A percentile compares a stretch with the other conserved stretches of the same genome.
phyloP scores from a whole-genome alignment of 2,888 invertebrate species.

The Alsophila aescularia region DNA sequence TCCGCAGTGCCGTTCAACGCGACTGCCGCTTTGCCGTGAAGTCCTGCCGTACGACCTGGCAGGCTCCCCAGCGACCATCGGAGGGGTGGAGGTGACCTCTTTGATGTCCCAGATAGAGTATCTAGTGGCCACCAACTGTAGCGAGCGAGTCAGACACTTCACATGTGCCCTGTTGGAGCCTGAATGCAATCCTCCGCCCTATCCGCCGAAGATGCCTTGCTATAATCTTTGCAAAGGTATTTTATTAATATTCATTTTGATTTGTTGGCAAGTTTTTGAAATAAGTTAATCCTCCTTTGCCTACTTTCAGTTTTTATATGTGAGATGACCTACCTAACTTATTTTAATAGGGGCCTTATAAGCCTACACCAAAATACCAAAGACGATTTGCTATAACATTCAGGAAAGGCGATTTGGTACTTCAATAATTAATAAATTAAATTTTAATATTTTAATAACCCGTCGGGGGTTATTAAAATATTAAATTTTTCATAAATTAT shows the following conservation, averaged over 20 bases:
- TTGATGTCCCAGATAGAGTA: slow-evolving; percentile 84
- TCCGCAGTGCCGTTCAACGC: slow-evolving; percentile 80
- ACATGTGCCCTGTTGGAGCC: slow-evolving; percentile 87
- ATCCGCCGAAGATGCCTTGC: slow-evolving; percentile 86
- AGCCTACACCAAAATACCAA: background rate
- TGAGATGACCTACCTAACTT: background rate
- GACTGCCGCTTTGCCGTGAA: slow-evolving; percentile 83
- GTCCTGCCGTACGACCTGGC: slow-evolving; percentile 88
- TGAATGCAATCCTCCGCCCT: slow-evolving; percentile 86
- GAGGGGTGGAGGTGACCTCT: slow-evolving; percentile 63
- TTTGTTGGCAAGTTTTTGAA: background rate
- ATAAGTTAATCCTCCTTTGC: background rate
- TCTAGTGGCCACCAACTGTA: slow-evolving; percentile 86
- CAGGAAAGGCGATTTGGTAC: background rate
- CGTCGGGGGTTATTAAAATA: too few species aligned
- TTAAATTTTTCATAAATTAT: too few species aligned
- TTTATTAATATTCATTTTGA: too few species aligned
- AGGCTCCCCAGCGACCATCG: slow-evolving; percentile 72
- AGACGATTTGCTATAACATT: background rate
- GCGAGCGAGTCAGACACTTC: slow-evolving; percentile 85
- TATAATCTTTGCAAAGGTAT: slow-evolving; percentile 87
- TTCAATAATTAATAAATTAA: background rate
- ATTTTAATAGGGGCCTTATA: background rate
- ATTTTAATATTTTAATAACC: too few species aligned
- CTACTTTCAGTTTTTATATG: too few species aligned